Base-by-base conservation (phyloP, 2,888 invertebrate species). In the Halocaridina rubra region DNA sequence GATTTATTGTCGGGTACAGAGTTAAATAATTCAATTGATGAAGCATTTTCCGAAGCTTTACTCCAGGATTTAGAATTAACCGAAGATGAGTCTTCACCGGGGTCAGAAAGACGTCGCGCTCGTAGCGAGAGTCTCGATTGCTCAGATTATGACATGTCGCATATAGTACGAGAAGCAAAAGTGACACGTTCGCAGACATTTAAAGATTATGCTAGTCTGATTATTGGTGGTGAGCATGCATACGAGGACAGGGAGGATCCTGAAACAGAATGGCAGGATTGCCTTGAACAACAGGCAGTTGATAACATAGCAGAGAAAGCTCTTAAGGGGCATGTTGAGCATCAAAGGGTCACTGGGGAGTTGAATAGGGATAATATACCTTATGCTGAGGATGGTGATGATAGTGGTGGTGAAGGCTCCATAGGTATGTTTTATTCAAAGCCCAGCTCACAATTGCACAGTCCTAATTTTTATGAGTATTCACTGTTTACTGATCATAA, bases 371-470 rank as follows among this genome's bases (percentile, higher is more conserved):
- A 61, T 30, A 29, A 27, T 24, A 22, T 16, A 24, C 30, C 71
- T 30, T 32, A 30, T 29, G 39, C 27, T 33, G 74, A 27, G 29
- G 80, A 59, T n/a, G 71, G 59, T 24, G 61, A 33, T 24, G 61
- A 74, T 72, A 74, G 74, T 46, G 19, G 76, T 77, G 59, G 72
- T 80, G 80, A 71, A 80, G 80, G 72, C 59, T 30, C 71, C 59
- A 30, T 80, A 80, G 80, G 80, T 80, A 80, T 80, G 80, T 80
- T 32, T 80, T 72, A 57, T n/a, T n/a, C n/a, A n/a, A n/a, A n/a
- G n/a, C n/a, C n/a, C n/a, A n/a, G n/a, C n/a, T n/a, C n/a, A n/a
- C n/a, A n/a, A n/a, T n/a, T n/a, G n/a, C n/a, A n/a, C 29, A 22
- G 57, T 57, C 46, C 32, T 46, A 59, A 29, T 32, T 8, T 71